These are phyloP conservation scores for Hestina assimilis DNA, from an alignment of 1,140 invertebrate genomes.

Conservation along the genomic window DNA sequence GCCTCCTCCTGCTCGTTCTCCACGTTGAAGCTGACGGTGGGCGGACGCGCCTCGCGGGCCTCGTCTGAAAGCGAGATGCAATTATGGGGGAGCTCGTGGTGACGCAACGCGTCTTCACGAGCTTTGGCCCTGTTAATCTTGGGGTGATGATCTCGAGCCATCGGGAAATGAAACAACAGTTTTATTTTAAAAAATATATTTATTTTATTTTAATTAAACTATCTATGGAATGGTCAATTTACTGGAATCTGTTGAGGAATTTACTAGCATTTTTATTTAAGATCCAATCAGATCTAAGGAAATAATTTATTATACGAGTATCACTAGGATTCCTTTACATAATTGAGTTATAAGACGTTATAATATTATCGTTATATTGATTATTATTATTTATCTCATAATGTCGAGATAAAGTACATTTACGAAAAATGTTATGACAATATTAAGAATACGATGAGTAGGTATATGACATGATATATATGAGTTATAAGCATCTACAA, in stretches of 20 bases:
- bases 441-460: not conserved
- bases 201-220: constrained; percentile 6
- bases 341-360: too few relatives aligned
- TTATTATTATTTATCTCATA: too few relatives aligned
- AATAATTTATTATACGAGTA: not conserved
- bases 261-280: too few relatives aligned
- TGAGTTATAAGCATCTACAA: not conserved
- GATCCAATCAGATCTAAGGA: constrained; percentile 3
- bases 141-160: not conserved
- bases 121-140: not conserved
- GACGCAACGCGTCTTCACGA: constrained; percentile 18
- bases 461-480: too few relatives aligned
- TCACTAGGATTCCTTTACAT: too few relatives aligned
- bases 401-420: too few relatives aligned
- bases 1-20: constrained; percentile 58
- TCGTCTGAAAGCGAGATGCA: constrained; percentile 32
- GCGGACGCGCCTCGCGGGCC: constrained; percentile 33
- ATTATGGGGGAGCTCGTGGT: constrained; percentile 32
- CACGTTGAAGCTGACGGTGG: constrained; percentile 63
- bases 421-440: too few relatives aligned
- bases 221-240: constrained; percentile 20
- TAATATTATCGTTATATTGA: too few relatives aligned
- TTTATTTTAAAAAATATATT: not conserved
- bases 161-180: constrained; percentile 14
- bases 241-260: constrained; percentile 13